Percentiles rank a stretch among this genome's conserved stretches.
phyloP scores from a whole-genome alignment of 2,797 vertebrate species.

The Phataginus tetradactyla region DNA sequence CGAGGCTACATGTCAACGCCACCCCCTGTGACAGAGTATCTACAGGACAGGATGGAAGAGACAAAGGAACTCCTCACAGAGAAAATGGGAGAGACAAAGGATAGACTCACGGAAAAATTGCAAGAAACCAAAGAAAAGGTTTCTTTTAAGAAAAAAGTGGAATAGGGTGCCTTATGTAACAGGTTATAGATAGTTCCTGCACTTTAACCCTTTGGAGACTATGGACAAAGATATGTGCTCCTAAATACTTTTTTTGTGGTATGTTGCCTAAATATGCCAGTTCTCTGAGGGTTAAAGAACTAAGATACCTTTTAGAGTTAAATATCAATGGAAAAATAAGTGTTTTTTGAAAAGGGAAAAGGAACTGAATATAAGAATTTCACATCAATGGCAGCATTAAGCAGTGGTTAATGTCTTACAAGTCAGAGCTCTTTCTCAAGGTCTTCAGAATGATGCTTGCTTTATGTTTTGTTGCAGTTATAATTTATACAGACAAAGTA shows the following conservation, averaged over 20 bases:
- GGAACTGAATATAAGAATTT: constrained; percentile 44
- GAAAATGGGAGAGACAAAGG: constrained; percentile 95
- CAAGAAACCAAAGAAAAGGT: constrained; percentile 97
- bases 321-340: constrained; percentile 64
- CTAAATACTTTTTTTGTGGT: constrained; percentile 23
- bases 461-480: background rate
- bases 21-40: constrained; percentile 94
- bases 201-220: constrained; percentile 81
- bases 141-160: constrained; percentile 91
- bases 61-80: constrained; percentile 93
- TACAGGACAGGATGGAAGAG: constrained; percentile 97
- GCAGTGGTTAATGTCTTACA: constrained; percentile 10
- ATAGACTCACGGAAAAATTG: constrained; percentile 89
- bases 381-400: background rate
- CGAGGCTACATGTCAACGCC: constrained; percentile 95
- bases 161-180: constrained; percentile 83
- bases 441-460: constrained; percentile 34
- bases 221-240: constrained; percentile 71
- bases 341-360: constrained; percentile 61
- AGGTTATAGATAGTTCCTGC: constrained; percentile 59
- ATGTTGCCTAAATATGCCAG: constrained; percentile 43
- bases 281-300: constrained; percentile 74
- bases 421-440: constrained; percentile 48
- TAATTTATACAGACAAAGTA: constrained; percentile 33
- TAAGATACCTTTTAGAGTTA: constrained; percentile 52